Percentiles rank a stretch among this genome's conserved stretches.
Conservation (phyloP, 2,888 invertebrate genomes). For the Aporophyla nigra region DNA sequence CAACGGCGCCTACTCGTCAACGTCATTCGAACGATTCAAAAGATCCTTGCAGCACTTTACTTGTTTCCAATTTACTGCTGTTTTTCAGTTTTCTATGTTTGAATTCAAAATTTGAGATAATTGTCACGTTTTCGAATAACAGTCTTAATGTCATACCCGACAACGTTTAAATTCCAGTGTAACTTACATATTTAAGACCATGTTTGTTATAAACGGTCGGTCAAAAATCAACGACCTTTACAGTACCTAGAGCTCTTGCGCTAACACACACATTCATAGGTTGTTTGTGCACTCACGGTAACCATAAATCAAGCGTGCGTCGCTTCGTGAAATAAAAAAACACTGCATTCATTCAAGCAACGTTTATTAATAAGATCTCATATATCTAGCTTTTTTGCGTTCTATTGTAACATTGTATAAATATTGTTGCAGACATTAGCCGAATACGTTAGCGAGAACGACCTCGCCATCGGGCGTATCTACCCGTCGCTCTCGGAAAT, state of each 20-base stretch:
- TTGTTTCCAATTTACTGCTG: not conserved
- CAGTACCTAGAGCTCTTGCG: no score
- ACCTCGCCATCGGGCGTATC: slow-evolving; percentile 96
- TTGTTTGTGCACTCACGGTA: no score
- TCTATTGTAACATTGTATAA: slow-evolving; percentile 11
- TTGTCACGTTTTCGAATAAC: not conserved
- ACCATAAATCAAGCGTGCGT: no score
- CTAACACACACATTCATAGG: no score
- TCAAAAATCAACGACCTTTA: not conserved
- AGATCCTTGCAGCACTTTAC: not conserved
- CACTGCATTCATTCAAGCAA: no score
- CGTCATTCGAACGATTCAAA: not conserved
- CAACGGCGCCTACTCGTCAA: not conserved
- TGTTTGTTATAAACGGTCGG: not conserved
- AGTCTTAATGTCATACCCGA: not conserved
- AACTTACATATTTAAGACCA: not conserved
- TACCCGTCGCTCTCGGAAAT: slow-evolving; percentile 97
- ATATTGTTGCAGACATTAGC: slow-evolving; percentile 93
- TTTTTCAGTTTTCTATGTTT: not conserved
- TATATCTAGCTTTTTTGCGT: not conserved
- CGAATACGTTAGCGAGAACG: slow-evolving; percentile 95
- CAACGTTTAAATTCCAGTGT: not conserved
- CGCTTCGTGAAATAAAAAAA: no score
- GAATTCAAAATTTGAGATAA: not conserved
- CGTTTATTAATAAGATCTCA: not conserved